These are phyloP conservation scores for Andrena marginata DNA, from an alignment of 2,888 invertebrate species.

Conservation along the genomic window DNA sequence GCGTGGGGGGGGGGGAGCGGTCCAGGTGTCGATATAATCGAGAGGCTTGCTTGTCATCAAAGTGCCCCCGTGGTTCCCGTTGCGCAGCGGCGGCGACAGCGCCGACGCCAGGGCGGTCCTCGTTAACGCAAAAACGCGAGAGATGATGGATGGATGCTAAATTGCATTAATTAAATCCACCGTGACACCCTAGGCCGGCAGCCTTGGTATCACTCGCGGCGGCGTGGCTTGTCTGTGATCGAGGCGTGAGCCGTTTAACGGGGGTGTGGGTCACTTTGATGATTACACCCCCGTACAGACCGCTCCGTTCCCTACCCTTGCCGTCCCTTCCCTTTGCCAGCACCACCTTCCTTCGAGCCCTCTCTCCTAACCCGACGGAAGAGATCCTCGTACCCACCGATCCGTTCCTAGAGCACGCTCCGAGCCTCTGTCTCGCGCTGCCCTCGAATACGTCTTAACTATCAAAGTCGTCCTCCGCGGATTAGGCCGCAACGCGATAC, in stretches of 20 bases:
- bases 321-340: neutral
- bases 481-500: constrained; percentile 70
- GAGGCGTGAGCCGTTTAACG: constrained; percentile 81
- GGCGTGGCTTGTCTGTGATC: constrained; percentile 75
- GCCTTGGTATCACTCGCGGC: constrained; percentile 78
- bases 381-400: neutral
- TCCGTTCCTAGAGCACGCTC: constrained; percentile 16
- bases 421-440: constrained; percentile 18
- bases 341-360: constrained; percentile 24
- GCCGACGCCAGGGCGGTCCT: constrained; percentile 71
- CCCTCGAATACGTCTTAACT: constrained; percentile 57
- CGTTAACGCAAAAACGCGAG: constrained; percentile 84
- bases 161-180: constrained; percentile 85
- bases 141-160: constrained; percentile 85
- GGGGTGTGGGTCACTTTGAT: constrained; percentile 83
- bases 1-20: constrained; percentile 60
- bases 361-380: constrained; percentile 16
- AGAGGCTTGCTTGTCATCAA: constrained; percentile 79
- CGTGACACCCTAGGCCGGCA: constrained; percentile 80
- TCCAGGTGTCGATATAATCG: constrained; percentile 82
- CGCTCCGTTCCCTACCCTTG: constrained; percentile 11
- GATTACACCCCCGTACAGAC: constrained; percentile 74
- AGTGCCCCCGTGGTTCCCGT: constrained; percentile 72
- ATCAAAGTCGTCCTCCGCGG: constrained; percentile 67
- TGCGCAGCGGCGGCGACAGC: constrained; percentile 47